phyloP scores from a whole-genome alignment of 2,113 vertebrate genomes.

The Trichechus manatus region DNA sequence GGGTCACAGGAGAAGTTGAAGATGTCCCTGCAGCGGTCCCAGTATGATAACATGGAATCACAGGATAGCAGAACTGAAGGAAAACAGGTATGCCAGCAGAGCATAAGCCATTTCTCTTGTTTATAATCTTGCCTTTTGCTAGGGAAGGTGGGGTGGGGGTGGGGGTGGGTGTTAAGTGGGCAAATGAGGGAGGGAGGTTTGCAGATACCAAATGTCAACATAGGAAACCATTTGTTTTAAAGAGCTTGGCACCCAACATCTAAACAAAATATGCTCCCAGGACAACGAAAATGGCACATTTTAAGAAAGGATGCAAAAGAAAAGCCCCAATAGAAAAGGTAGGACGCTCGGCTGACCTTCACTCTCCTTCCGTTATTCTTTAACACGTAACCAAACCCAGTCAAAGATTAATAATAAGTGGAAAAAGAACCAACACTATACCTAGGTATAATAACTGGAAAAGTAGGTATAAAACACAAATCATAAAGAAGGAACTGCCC shows the following conservation, averaged over 20 bases:
- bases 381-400: background rate
- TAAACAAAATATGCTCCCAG: background rate
- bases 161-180: background rate
- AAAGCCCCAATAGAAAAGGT: background rate
- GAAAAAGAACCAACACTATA: background rate
- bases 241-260: background rate
- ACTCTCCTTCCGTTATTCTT: background rate
- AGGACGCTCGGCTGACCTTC: background rate
- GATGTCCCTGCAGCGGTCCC: background rate
- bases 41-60: background rate
- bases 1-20: background rate
- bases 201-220: background rate
- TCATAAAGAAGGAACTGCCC: background rate
- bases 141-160: background rate
- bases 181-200: background rate
- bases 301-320: background rate
- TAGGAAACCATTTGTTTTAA: background rate
- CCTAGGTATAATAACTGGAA: background rate
- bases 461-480: background rate
- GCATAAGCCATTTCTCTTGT: background rate
- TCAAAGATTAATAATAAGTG: background rate
- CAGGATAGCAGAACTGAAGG: background rate
- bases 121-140: background rate
- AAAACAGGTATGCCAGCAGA: background rate
- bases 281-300: background rate